phyloP scores from a whole-genome alignment of 2,888 invertebrate species.

The Selenia dentaria region DNA sequence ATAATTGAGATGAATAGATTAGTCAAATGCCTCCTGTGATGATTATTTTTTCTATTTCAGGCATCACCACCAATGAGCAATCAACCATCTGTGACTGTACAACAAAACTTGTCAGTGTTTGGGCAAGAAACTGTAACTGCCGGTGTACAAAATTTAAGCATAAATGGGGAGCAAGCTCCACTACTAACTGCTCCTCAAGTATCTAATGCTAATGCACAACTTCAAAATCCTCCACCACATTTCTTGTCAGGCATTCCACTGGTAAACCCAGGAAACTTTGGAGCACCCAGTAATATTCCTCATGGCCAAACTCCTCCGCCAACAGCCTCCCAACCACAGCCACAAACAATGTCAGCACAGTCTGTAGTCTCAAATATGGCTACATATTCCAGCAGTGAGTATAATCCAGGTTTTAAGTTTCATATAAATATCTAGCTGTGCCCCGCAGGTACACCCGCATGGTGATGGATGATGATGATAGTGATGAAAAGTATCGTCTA shows the following conservation, averaged over 20 bases:
- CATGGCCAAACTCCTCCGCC: slow-evolving; percentile 25
- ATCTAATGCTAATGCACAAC: slow-evolving; percentile 41
- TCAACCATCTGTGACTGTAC: slow-evolving; percentile 32
- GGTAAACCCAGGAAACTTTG: slow-evolving; percentile 70
- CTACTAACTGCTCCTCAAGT: slow-evolving; percentile 48
- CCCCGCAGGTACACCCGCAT: too few relatives aligned
- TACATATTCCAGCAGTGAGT: slow-evolving; percentile 79
- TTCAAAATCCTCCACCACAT: slow-evolving; percentile 62
- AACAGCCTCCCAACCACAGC: slow-evolving; percentile 39
- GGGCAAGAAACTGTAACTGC: slow-evolving; percentile 45
- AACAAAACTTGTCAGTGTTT: slow-evolving; percentile 25
- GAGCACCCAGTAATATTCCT: slow-evolving; percentile 33
- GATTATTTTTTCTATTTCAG: slow-evolving; percentile 34
- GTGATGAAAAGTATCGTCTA: too few relatives aligned
- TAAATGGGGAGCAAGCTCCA: slow-evolving; percentile 61
- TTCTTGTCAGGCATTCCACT: slow-evolving; percentile 80
- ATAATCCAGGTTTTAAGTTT: too few relatives aligned
- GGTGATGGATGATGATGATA: too few relatives aligned
- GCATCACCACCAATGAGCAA: slow-evolving; percentile 39
- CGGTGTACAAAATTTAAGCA: slow-evolving; percentile 56
- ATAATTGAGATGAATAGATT: too few relatives aligned
- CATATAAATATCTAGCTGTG: too few relatives aligned
- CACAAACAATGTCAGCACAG: slow-evolving; percentile 56
- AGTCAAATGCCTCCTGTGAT: too few relatives aligned
- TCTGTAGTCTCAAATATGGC: slow-evolving; percentile 77